Evolutionary conservation across 2,888 invertebrate genomes (phyloP), one percentile per base, ranked within the genome.

Genomic region (Thalpophila matura): DNA sequence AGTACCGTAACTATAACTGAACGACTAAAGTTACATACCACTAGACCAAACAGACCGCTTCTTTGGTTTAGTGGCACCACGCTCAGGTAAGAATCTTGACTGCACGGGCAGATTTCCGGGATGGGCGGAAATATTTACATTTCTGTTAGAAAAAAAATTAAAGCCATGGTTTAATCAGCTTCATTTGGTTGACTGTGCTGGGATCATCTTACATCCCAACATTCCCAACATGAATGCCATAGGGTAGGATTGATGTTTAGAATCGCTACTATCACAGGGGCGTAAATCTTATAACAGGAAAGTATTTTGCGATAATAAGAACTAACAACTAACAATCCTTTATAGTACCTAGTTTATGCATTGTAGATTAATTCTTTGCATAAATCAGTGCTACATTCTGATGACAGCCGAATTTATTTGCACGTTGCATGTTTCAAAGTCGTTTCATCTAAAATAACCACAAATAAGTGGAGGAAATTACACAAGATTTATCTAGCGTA

Each of bases 381-480:
- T 40, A 60, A 67, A 50, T 61, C 37, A 51, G 42, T 45, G 31
- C 12, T 38, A 29, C 35, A 51, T 50, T 51, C 16, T 31, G 42
- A 49, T 45, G 47, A 40, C 31, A 49, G 35, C 37, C 27, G 27
- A 56, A 47, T 60, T 51, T 54, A 33, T 20, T 46, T 50, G 22
- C 29, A 16, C 35, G 7, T 47, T 37, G 60, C 56, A 64, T 63
- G 56, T 51, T 70, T 49, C 16, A 54, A 50, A 55, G 60, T 74
- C 37, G 51, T 63, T 74, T 47, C 37, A 58, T 70, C 60, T 71
- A 56, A 74, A 78, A 70, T 69, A 74, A 64, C 61, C 29, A 50
- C 77, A 59, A 59, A 68, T 47, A 43, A 49, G 60, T 60, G 42
- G 46, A 37, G 20, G 27, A 60, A 61, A 71, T 78, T 63, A 58